Conservation (phyloP, 30 jellyfish, hydroid and myxozoan species). For the Pseudorhiza aurosa region DNA sequence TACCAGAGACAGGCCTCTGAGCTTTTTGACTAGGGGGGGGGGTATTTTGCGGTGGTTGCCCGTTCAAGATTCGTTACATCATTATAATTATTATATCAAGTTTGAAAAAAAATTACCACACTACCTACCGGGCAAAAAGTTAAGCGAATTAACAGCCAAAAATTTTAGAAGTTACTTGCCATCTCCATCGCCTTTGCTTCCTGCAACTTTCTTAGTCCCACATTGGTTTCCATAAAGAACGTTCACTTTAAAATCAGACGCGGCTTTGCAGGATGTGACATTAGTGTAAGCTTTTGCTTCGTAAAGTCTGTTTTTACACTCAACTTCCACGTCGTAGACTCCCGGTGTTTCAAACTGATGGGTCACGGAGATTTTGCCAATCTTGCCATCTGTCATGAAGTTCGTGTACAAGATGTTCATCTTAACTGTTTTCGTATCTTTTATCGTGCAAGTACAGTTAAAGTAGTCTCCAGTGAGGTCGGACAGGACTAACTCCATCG, state of each 20-base stretch:
- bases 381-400: neutral
- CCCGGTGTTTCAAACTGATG: conserved; percentile 74
- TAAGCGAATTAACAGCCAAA: too few relatives aligned
- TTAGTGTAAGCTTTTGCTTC: conserved; percentile 30
- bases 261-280: conserved; percentile 33
- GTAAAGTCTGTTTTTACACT: conserved; percentile 71
- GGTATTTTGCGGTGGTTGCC: too few relatives aligned
- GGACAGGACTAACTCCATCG: conserved; percentile 28
- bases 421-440: conserved; percentile 15
- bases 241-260: conserved; percentile 17
- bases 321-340: conserved; percentile 24
- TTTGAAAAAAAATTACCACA: too few relatives aligned
- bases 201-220: conserved; percentile 63
- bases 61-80: too few relatives aligned
- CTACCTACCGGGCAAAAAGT: too few relatives aligned
- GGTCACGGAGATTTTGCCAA: neutral
- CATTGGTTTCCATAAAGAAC: conserved; percentile 38
- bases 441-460: conserved; percentile 69
- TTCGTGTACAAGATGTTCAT: conserved; percentile 7
- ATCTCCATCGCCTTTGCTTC: conserved; percentile 64
- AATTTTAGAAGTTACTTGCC: too few relatives aligned
- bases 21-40: too few relatives aligned
- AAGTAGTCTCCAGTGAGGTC: conserved; percentile 70
- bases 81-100: too few relatives aligned
- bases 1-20: too few relatives aligned